These are phyloP conservation scores for Hoplodrina ambigua DNA, from an alignment of 2,888 invertebrate species.

Conservation along the genomic window DNA sequence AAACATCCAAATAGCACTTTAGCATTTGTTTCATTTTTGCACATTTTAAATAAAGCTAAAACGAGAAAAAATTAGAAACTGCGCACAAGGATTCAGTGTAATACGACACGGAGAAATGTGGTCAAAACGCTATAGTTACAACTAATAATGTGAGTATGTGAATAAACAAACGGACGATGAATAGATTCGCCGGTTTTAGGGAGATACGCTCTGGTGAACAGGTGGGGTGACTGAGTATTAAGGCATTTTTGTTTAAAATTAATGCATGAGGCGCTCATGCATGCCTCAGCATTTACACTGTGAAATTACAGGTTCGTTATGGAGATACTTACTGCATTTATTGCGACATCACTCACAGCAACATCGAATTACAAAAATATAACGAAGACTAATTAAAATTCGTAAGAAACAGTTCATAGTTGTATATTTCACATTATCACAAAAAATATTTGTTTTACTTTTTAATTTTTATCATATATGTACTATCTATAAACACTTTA, in stretches of 20 bases:
- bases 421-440: constrained; percentile 47
- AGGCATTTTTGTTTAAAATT: constrained; percentile 87
- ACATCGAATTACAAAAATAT: background rate
- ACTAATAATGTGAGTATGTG: constrained; percentile 76
- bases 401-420: constrained; percentile 23
- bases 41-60: constrained; percentile 65
- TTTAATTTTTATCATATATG: background rate
- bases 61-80: constrained; percentile 10
- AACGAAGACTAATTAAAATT: constrained; percentile 32
- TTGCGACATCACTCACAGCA: constrained; percentile 30
- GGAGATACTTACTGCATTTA: constrained; percentile 17
- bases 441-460: constrained; percentile 35
- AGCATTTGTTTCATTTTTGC: constrained; percentile 88
- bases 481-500: constrained; percentile 70
- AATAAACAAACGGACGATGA: constrained; percentile 83
- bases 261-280: constrained; percentile 80
- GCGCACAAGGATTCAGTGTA: constrained; percentile 44
- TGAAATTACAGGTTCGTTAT: constrained; percentile 50
- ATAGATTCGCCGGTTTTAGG: constrained; percentile 88
- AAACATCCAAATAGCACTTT: constrained; percentile 92
- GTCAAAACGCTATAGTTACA: constrained; percentile 64
- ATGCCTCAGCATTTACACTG: constrained; percentile 55
- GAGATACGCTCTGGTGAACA: constrained; percentile 89
- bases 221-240: constrained; percentile 91
- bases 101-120: constrained; percentile 61